These are phyloP conservation scores for Climacteris rufus DNA, from an alignment of 2,113 vertebrate genomes.

Conservation along the genomic window DNA sequence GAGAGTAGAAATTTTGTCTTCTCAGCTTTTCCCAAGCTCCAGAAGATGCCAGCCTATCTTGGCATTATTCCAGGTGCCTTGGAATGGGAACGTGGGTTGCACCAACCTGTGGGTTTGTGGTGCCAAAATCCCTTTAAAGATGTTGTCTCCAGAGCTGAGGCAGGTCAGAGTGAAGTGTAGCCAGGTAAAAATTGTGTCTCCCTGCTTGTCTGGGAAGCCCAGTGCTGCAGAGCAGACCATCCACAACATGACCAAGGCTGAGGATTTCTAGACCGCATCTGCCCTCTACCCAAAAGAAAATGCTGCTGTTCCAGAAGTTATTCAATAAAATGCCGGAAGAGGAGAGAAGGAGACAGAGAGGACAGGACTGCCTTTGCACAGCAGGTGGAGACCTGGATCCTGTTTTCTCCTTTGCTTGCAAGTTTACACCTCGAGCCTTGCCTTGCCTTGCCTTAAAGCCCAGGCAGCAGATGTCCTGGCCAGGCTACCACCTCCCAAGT, in stretches of 20 bases:
- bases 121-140: neutral
- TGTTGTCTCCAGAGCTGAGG: neutral
- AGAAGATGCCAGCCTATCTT: neutral
- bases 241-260: neutral
- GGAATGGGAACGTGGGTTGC: neutral
- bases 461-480: neutral
- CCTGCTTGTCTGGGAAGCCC: neutral
- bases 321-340: neutral
- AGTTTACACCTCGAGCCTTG: neutral
- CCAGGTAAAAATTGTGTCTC: neutral
- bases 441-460: neutral
- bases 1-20: neutral
- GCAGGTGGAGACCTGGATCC: neutral
- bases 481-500: neutral
- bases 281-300: neutral
- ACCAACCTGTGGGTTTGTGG: neutral
- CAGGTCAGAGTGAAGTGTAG: rapidly evolving
- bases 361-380: neutral
- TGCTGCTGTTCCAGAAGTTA: neutral
- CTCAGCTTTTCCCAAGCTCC: neutral
- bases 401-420: neutral
- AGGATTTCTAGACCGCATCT: neutral
- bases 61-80: neutral
- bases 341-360: neutral
- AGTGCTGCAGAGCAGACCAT: neutral